Evolutionary conservation across 2,113 vertebrate species (phyloP), one percentile per base, ranked within the genome.

Genomic region (Notothenia rossii): DNA sequence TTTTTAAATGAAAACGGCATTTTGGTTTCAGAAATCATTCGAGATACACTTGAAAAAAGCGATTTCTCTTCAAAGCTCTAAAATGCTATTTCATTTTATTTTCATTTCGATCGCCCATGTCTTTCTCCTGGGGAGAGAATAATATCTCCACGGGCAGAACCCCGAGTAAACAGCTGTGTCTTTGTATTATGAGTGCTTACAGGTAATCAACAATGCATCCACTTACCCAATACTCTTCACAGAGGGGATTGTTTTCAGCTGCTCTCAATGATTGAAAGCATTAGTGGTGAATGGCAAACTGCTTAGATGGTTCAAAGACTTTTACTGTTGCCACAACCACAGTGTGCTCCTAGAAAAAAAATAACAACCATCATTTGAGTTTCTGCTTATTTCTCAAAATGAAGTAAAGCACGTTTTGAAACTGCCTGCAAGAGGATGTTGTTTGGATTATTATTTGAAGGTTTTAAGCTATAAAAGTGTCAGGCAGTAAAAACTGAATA

Each of bases 151-250:
- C 53, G 68, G 88, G 85, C 87, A 79, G 79, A 89, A 88, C 75
- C 86, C 76, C 87, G 88, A 90, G 83, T 88, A 90, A 93, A 91
- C 94, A 94, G 91, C 93, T 94, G 94, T 82, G 85, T 89, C 88
- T 94, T 94, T 95, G 89, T 93, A 80, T 92, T 81, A 82, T 79
- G 87, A 92, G 89, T 88, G 85, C 85, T 91, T 93, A 90, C 94
- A 94, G 92, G 93, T 95, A 94, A 94, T 93, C 93, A 94, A 92
- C 90, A 93, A 89, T 92, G 89, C 92, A 94, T 92, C 90, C 93
- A 94, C 92, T 94, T 93, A 94, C 83, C 90, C 88, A 90, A 83
- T 86, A 89, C 90, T 91, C 89, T 87, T 91, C 87, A 92, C 90
- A 91, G 85, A 89, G 86, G 85, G 85, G 88, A 92, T 91, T 86